phyloP scores from a whole-genome alignment of 2,888 invertebrate species.

The Dusona sp. region DNA sequence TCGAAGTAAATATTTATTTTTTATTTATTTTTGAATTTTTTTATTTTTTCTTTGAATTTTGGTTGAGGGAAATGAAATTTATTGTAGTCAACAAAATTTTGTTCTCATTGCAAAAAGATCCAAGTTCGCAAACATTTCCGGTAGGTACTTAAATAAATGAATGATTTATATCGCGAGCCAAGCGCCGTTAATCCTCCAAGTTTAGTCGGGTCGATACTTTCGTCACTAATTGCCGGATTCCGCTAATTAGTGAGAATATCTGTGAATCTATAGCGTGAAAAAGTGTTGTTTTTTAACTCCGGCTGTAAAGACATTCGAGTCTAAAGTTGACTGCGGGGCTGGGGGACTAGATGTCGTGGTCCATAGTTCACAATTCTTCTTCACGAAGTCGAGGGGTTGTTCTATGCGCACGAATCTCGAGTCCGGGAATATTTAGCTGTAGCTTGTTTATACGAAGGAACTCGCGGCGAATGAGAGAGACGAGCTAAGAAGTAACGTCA shows the following conservation, averaged over 20 bases:
- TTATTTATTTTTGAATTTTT: too few species aligned
- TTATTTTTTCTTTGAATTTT: too few species aligned
- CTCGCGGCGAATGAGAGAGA: not conserved
- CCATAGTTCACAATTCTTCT: not conserved
- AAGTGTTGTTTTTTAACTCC: not conserved
- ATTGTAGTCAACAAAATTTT: too few species aligned
- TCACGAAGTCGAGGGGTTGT: not conserved
- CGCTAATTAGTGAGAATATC: constrained; percentile 43
- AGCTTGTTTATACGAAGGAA: constrained; percentile 7
- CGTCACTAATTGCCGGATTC: constrained; percentile 44
- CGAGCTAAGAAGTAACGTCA: constrained; percentile 40
- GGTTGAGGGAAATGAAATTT: too few species aligned
- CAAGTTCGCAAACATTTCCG: not conserved
- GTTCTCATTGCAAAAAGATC: too few species aligned
- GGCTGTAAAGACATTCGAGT: not conserved
- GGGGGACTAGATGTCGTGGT: not conserved
- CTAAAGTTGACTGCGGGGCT: not conserved
- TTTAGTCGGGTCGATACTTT: not conserved
- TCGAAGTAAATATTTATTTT: too few species aligned
- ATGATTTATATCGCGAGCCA: constrained; percentile 8
- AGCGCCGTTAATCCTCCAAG: not conserved
- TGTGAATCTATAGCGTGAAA: constrained; percentile 8
- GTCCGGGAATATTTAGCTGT: not conserved
- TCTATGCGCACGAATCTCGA: constrained; percentile 6
- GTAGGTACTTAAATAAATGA: not conserved